Conservation (phyloP, 2,888 invertebrate species). For the Agrotis clavis region DNA sequence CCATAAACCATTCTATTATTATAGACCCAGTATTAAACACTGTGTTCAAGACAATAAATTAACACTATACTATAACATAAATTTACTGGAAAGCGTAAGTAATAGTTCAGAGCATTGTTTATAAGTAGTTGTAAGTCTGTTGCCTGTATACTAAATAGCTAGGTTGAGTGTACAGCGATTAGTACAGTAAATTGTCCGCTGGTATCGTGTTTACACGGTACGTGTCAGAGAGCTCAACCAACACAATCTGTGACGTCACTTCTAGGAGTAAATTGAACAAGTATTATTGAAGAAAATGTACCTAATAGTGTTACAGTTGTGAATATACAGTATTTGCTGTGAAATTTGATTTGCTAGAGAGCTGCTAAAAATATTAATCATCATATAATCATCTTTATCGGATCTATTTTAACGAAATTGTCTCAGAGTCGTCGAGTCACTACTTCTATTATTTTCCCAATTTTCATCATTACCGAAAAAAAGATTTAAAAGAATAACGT, state of each 20-base stretch:
- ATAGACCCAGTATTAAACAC: no score
- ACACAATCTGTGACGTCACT: conserved; percentile 24
- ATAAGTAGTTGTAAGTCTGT: neutral
- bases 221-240: conserved; percentile 6
- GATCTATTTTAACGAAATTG: no score
- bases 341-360: neutral
- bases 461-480: no score
- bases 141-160: neutral
- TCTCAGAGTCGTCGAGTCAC: no score
- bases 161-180: neutral
- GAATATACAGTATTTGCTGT: neutral
- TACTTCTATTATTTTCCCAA: no score
- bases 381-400: no score
- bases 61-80: no score
- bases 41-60: no score
- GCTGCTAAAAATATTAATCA: no score
- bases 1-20: no score
- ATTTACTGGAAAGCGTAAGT: no score
- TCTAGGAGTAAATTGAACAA: conserved; percentile 14
- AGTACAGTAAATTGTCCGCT: conserved; percentile 11
- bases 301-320: neutral
- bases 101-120: neutral
- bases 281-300: neutral
- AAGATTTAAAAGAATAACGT: no score
- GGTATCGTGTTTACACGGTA: conserved; percentile 34